Percentiles rank a stretch among this genome's conserved stretches.
Conservation (phyloP, 2,888 invertebrate genomes). For the Drosophila mercatorum region DNA sequence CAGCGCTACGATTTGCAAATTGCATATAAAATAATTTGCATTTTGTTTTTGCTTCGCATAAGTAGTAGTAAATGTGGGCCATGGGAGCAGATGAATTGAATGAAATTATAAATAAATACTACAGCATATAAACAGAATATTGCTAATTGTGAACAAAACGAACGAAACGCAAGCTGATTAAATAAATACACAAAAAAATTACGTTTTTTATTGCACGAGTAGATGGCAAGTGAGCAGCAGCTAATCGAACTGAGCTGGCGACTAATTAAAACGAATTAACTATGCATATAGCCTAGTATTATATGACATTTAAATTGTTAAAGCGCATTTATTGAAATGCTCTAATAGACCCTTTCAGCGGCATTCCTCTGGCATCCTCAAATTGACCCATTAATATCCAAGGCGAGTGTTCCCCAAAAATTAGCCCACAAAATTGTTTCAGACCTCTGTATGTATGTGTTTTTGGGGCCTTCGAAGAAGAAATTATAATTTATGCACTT, state of each 20-base stretch:
- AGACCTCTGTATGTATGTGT: background rate
- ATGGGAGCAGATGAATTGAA: conserved; percentile 38
- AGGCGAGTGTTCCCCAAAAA: conserved; percentile 20
- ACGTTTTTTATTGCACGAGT: background rate
- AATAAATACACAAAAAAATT: conserved; percentile 38
- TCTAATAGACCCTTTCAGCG: background rate
- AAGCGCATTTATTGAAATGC: conserved; percentile 1
- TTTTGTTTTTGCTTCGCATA: conserved; percentile 42
- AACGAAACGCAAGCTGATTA: conserved; percentile 38
- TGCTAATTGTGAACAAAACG: conserved; percentile 45
- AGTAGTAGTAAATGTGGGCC: conserved; percentile 22
- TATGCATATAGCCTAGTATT: background rate
- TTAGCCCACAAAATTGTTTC: conserved; percentile 2
- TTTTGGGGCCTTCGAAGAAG: conserved; percentile 2
- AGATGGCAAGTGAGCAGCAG: background rate
- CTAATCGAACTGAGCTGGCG: background rate
- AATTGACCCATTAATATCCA: conserved; percentile 46
- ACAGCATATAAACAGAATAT: conserved; percentile 14
- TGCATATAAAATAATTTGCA: conserved; percentile 38
- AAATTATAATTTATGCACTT: conserved; percentile 68
- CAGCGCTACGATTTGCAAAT: conserved; percentile 26
- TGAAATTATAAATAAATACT: conserved; percentile 30
- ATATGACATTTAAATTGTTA: background rate
- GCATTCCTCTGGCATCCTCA: conserved; percentile 8
- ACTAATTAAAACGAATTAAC: conserved; percentile 10